Conservation (phyloP, 2,888 invertebrate species). For the Drosophila suboccidentalis region DNA sequence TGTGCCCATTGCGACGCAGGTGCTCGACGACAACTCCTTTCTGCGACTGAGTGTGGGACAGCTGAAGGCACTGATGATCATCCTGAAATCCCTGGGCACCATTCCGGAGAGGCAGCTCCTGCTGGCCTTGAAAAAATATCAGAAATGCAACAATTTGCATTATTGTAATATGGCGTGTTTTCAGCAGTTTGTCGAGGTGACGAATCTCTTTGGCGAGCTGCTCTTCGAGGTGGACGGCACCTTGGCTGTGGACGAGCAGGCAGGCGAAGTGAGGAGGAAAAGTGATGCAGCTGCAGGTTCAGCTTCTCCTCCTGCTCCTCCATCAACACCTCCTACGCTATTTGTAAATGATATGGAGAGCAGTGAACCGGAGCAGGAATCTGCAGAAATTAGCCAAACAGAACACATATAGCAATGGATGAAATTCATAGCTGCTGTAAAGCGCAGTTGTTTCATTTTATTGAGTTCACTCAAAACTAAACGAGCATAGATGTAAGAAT, state of each 20-base stretch:
- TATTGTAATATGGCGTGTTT: constrained; percentile 53
- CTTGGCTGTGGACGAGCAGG: constrained; percentile 16
- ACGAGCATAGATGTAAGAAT: constrained; percentile 2
- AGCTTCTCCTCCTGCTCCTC: background rate
- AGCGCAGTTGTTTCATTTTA: constrained; percentile 20
- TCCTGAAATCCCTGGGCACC: constrained; percentile 33
- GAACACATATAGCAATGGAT: background rate
- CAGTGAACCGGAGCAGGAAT: background rate
- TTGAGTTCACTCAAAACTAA: constrained; percentile 35
- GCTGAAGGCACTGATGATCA: constrained; percentile 50
- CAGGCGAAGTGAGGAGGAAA: background rate
- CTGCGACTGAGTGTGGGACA: constrained; percentile 44
- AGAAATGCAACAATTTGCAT: constrained; percentile 47
- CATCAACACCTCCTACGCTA: background rate
- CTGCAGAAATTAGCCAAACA: background rate
- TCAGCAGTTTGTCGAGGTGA: constrained; percentile 54
- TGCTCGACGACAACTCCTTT: constrained; percentile 50
- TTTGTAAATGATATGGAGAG: background rate
- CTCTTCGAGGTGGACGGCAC: constrained; percentile 57
- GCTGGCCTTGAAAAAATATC: constrained; percentile 52
- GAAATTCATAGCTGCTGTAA: background rate
- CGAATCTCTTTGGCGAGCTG: constrained; percentile 41
- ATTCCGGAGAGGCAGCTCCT: constrained; percentile 40
- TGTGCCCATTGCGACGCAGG: constrained; percentile 32
- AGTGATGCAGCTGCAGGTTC: background rate